Base-by-base conservation (phyloP, 2,113 vertebrate genomes). In the Caloenas nicobarica region DNA sequence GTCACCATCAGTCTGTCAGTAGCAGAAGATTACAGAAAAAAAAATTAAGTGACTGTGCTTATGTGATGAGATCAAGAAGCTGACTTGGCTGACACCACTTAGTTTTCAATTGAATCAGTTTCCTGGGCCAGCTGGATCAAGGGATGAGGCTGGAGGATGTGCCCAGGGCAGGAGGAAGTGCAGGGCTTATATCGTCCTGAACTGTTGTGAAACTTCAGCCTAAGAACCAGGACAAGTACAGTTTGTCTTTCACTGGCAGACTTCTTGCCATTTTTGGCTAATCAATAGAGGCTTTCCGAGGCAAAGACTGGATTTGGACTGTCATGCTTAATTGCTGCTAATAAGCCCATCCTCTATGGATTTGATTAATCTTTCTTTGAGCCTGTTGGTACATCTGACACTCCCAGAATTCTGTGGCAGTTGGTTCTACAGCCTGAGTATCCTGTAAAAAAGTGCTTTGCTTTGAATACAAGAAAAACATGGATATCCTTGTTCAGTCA, bases 41-140 rank as follows among this genome's bases (percentile, higher is more conserved):
- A 79, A 66, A 53, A 40, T 14, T 14, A 79, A 80, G 40, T 16
- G 73, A 34, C n/a, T 42, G 11, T 80, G 8, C 28, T 88, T 80
- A 34, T 36, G 21, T 70, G 90, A 90, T 78, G 92, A 83, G 82
- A 88, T 88, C 68, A 83, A 42, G 76, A 94, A 94, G 10, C 22
- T 73, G 40, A 51, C 50, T 94, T 93, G 76, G 50, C 72, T 83
- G 51, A 77, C 42, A 81, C 23, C 10, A 34, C 6, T 50, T 61
- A 38, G 44, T 76, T 91, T 86, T 90, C 58, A 70, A 21, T 28
- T 70, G 65, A 74, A 78, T 78, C 11, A 3, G 4, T 82, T 94
- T 90, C 29, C 36, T 66, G 79, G 80, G 86, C 68, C 82, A 94
- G 82, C n/a, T 92, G 92, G 80, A 86, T 77, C 58, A 87, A 68